phyloP scores from a whole-genome alignment of 1,140 invertebrate species.

The Micrasema minimum region DNA sequence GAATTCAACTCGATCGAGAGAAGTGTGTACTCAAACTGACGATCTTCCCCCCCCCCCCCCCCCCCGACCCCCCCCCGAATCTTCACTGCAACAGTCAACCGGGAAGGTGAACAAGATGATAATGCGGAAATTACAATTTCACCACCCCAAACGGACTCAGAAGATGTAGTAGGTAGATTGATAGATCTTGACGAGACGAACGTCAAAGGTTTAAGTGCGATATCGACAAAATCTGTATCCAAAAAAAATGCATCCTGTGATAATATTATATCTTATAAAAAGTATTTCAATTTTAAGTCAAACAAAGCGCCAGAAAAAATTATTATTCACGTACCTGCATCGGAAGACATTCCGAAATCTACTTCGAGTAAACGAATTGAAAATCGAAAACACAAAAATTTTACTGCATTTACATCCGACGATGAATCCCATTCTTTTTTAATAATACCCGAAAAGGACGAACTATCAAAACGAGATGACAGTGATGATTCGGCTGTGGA shows the following conservation, averaged over 20 bases:
- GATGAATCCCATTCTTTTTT: conserved; percentile 39
- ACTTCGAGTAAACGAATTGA: conserved; percentile 37
- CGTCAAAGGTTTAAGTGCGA: too few relatives aligned
- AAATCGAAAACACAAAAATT: conserved; percentile 18
- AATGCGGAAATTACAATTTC: not conserved
- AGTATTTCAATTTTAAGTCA: conserved; percentile 39
- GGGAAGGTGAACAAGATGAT: not conserved
- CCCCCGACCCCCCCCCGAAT: too few relatives aligned
- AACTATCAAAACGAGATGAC: conserved; percentile 43
- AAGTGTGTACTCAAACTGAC: conserved; percentile 51
- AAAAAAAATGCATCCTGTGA: conserved; percentile 7
- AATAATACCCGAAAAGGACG: conserved; percentile 19
- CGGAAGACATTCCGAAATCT: conserved; percentile 56
- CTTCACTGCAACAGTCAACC: too few relatives aligned
- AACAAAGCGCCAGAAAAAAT: conserved; percentile 53
- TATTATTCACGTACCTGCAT: conserved; percentile 60
- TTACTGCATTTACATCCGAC: conserved; percentile 30
- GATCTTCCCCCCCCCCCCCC: conserved; percentile 4
- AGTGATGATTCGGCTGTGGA: conserved; percentile 62
- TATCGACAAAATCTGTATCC: too few relatives aligned
- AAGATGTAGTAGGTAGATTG: too few relatives aligned
- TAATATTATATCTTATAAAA: conserved; percentile 31
- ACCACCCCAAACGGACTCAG: not conserved
- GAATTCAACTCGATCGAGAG: conserved; percentile 28
- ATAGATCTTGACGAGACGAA: too few relatives aligned